Base-by-base conservation (phyloP, 2,797 vertebrate species). In the Trematomus bernacchii region DNA sequence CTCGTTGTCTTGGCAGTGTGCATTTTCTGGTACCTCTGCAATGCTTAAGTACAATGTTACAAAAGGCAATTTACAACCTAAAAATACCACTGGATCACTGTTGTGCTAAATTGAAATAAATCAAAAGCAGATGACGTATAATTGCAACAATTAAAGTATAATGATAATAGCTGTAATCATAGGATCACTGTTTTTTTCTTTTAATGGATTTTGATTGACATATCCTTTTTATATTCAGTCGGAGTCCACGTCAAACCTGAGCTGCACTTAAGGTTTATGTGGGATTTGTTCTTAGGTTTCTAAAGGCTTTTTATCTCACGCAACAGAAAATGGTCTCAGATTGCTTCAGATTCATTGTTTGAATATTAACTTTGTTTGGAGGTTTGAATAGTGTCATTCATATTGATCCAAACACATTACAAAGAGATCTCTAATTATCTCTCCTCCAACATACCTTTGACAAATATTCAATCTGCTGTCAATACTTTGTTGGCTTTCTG, bases 141-240 rank as follows among this genome's bases (percentile, higher is more conserved):
- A 91, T 89, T 83, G 76, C 63, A 76, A 40, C 84, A 88, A 89
- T 92, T 83, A 78, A 66, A 66, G 30, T 72, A 44, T 71, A 84
- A 83, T 73, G 66, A 14, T 55, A 84, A 74, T 23, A 30, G 40
- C 48, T 72, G 60, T 82, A 85, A 82, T 88, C 37, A 85, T 51
- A 50, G 52, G 50, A 65, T 74, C 42, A 73, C 47, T 27, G 0
- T 21, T 69, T 63, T 66, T 63, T 58, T 73, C 18, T 67, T 48
- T 53, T 19, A 27, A 23, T 55, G 23, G 33, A 62, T 82, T 16
- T 33, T 79, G 65, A 89, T 73, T 67, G 54, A 44, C 77, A 51
- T 40, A 30, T 59, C 12, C 54, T 43, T 30, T 27, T 76, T 68
- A 54, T 84, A 71, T 58, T 62, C 43, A 16, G 33, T 65, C 37